Evolutionary conservation across 1,140 invertebrate genomes (phyloP).

Genomic region (Formica selysi): DNA sequence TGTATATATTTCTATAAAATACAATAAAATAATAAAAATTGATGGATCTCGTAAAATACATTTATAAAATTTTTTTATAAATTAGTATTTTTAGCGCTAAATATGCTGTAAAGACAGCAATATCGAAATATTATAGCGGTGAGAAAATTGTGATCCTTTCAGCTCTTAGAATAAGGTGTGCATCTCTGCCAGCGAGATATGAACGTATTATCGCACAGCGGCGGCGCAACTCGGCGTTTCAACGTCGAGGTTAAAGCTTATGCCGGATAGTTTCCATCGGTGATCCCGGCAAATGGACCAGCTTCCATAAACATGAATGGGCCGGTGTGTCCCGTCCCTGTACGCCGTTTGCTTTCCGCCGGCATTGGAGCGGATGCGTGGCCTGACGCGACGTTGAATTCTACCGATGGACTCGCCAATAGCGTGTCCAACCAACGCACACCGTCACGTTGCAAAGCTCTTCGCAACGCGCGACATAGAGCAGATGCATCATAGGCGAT

Average conservation of each 20-base stretch:
- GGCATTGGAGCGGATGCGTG: slow-evolving; percentile 73
- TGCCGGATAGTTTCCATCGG: slow-evolving; percentile 72
- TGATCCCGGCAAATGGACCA: slow-evolving; percentile 74
- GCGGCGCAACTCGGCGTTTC: slow-evolving; percentile 54
- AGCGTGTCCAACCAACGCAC: slow-evolving; percentile 25
- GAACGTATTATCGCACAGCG: slow-evolving; percentile 1
- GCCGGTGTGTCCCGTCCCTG: slow-evolving; percentile 61
- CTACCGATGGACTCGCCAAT: slow-evolving; percentile 71
- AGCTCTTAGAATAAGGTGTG: neutral
- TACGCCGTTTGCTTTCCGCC: slow-evolving; percentile 73
- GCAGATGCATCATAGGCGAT: neutral
- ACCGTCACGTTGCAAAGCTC: neutral
- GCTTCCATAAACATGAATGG: slow-evolving; percentile 78
- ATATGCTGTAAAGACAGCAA: neutral
- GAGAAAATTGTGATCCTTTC: neutral
- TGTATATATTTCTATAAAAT: neutral
- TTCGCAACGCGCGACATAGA: slow-evolving; percentile 1
- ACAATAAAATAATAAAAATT: slow-evolving; percentile 1
- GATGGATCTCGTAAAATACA: neutral
- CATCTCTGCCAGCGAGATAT: slow-evolving; percentile 8
- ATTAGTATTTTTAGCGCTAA: neutral
- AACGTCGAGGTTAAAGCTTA: slow-evolving; percentile 71
- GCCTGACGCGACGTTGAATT: slow-evolving; percentile 70
- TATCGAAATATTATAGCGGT: neutral
- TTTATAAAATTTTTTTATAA: neutral